Evolutionary conservation across 2,113 vertebrate genomes (phyloP), one percentile per base, ranked within the genome.

Genomic region (Oncorhynchus keta): DNA sequence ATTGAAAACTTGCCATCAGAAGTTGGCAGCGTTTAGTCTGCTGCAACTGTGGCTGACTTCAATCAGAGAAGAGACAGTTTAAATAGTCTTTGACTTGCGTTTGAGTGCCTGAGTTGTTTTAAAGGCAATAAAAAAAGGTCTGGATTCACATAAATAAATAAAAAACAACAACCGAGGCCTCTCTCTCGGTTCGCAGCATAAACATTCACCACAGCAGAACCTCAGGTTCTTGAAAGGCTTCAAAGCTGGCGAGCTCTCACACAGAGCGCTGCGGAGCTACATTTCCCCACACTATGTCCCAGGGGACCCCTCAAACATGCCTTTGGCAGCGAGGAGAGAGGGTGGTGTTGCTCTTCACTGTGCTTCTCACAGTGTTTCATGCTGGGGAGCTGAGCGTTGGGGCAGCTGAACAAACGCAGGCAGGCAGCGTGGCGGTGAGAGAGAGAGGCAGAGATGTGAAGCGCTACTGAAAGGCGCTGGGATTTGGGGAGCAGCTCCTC

Each of bases 191-290:
- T 73, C 61, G 12, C 72, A 74, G 72, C 59, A 74, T 64, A 64
- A 70, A 70, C 68, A 32, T 68, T 68, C 67, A 73, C 70, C 51
- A 51, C 70, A 11, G 55, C 71, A 61, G 20, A 72, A 28, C 28
- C 16, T 13, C 5, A 22, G 28, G 72, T 74, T 48, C 59, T 74
- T 74, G 59, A 74, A 74, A 74, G 72, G 32, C 35, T 74, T 74
- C 59, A 74, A 74, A 26, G 68, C 39, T 70, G 68, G 39, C 68
- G 71, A 72, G 71, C 71, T 59, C 71, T 59, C 51, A 59, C 49
- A 6, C 49, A 59, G 71, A 59, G 51, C 18, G 18, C 16, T 9
- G 51, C 14, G 55, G 20, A 12, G 32, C 72, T 64, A 32, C 30
- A 35, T 26, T 48, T 74, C 72, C 59, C 9, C 59, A 64, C 48